Evolutionary conservation across 1,140 invertebrate genomes (phyloP), one percentile per base, ranked within the genome.

Genomic region (Kradibia gibbosae): DNA sequence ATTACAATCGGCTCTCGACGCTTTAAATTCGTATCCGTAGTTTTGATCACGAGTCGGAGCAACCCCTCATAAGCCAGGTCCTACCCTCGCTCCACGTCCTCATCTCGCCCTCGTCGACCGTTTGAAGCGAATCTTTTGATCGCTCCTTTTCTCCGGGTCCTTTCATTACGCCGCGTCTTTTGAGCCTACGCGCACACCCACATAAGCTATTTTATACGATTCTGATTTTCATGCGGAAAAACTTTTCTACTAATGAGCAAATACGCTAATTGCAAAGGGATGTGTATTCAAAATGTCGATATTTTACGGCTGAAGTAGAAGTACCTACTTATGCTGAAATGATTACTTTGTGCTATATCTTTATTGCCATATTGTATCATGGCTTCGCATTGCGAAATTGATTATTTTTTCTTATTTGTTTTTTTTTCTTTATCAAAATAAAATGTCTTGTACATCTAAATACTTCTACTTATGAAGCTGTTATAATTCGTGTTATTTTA

Each of bases 1-100:
- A 87, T 87, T 87, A 88, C 85, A 86, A 87, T 85, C 83, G 87
- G 86, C 84, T 87, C 87, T 87, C 86, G 83, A 0, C 60, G 86
- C 82, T 83, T 85, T 84, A 83, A 87, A 88, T 86, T 88, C 87
- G 71, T 81, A 82, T 85, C 74, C 85, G 85, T 81, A 85, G 86
- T 88, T 87, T 87, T 86, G 84, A 88, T 87, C 86, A 85, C 84
- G 84, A 86, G 73, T 84, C 83, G 86, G 83, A 86, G 85, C 81
- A 85, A 83, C 81, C 82, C 79, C 53, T 53, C 60, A 1, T 62
- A n/a, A 3, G 25, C 53, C 53, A n/a, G 10, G 22, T 45, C 50
- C 57, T 25, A 3, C 75, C 36, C 70, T 74, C 60, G 31, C 8
- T 5, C 42, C 20, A 36, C 71, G 17, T 17, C 53, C 28, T n/a